Percentiles rank a stretch among this genome's conserved stretches.
These are phyloP conservation scores for Gambusia yucatana DNA, from an alignment of 2,797 vertebrate genomes.

Conservation along the genomic window DNA sequence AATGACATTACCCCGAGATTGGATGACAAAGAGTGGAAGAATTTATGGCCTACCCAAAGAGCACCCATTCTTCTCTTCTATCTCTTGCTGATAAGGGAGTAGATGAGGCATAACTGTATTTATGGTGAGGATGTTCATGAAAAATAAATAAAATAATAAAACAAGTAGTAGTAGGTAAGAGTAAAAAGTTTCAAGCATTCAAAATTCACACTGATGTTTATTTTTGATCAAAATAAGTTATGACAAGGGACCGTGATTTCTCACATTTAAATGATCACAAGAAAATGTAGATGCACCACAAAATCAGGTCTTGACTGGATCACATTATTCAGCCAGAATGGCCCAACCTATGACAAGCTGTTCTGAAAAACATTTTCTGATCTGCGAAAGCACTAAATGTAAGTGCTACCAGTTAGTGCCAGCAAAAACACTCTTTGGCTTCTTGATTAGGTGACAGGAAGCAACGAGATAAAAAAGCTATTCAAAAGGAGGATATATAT, in stretches of 20 bases:
- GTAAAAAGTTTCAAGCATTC: conserved; percentile 52
- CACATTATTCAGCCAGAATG: neutral
- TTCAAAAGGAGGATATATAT: neutral
- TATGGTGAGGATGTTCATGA: conserved; percentile 77
- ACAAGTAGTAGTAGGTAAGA: conserved; percentile 61
- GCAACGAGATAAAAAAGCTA: neutral
- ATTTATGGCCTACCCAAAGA: conserved; percentile 81
- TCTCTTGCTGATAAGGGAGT: conserved; percentile 79
- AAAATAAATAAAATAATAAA: conserved; percentile 39
- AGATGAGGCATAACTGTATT: conserved; percentile 79
- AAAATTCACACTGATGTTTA: neutral
- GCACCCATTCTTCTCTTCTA: conserved; percentile 45
- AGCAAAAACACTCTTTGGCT: neutral
- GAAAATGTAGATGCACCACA: neutral
- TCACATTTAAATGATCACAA: neutral
- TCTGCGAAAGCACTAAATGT: neutral
- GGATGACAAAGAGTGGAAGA: conserved; percentile 79
- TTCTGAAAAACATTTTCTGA: neutral
- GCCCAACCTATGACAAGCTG: neutral
- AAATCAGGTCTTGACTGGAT: neutral
- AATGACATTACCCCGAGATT: conserved; percentile 86
- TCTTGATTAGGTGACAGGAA: neutral
- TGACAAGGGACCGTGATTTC: neutral
- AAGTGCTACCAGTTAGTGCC: neutral
- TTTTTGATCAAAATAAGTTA: conserved; percentile 7